A percentile compares a stretch with the other conserved stretches of the same genome.
Conservation (phyloP, 2,113 vertebrate species). For the Misgurnus mizolepis region DNA sequence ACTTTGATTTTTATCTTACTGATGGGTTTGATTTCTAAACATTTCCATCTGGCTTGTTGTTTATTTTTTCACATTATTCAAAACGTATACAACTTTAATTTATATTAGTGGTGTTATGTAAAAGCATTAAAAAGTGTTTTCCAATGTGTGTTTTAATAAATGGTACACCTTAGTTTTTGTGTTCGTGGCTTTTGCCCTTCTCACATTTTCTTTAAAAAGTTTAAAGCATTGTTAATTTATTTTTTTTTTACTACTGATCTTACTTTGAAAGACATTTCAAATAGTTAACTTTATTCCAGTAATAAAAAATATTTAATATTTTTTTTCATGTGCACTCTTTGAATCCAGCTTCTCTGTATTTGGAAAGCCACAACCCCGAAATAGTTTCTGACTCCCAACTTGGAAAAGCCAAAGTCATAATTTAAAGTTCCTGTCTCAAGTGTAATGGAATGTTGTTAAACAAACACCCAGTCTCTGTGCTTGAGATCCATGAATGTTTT, state of each 20-base stretch:
- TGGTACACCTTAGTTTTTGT: too few species aligned
- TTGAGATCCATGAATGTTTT: slow-evolving; percentile 20
- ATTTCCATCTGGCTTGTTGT: neutral
- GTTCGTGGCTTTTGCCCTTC: too few species aligned
- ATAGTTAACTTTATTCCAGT: neutral
- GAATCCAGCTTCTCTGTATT: slow-evolving; percentile 10
- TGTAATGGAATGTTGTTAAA: slow-evolving; percentile 24
- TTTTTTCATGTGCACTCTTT: neutral
- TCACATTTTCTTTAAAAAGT: too few species aligned
- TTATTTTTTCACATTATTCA: neutral
- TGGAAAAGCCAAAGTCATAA: slow-evolving; percentile 39
- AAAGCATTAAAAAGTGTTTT: too few species aligned
- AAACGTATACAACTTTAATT: neutral
- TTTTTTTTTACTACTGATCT: neutral
- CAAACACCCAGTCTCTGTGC: slow-evolving; percentile 24
- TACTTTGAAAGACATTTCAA: neutral
- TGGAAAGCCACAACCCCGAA: slow-evolving; percentile 23
- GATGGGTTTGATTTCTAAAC: neutral
- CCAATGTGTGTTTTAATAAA: too few species aligned
- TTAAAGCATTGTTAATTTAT: too few species aligned
- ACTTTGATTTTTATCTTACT: neutral
- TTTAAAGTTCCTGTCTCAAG: slow-evolving; percentile 40
- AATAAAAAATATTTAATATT: neutral
- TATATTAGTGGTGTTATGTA: neutral
- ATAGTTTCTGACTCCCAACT: slow-evolving; percentile 36